A percentile compares a stretch with the other conserved stretches of the same genome.
Conservation (phyloP, 2,888 invertebrate species). For the Branchellion lobata region DNA sequence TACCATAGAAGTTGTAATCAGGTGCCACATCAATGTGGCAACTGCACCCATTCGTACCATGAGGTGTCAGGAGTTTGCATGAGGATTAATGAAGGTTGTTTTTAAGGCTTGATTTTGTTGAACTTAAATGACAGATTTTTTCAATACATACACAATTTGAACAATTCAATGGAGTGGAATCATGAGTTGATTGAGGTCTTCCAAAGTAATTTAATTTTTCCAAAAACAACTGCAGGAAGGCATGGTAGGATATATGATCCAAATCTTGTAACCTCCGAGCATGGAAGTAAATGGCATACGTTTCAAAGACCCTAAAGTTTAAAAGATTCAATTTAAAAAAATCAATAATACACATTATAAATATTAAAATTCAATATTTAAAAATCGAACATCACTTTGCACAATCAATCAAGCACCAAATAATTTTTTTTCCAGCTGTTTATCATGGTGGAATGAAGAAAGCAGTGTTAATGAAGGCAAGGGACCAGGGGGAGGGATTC, state of each 20-base stretch:
- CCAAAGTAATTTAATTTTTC: too few relatives aligned
- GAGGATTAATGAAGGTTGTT: background rate
- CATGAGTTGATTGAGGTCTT: too few relatives aligned
- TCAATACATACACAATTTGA: too few relatives aligned
- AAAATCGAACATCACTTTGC: too few relatives aligned
- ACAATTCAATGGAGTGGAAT: too few relatives aligned
- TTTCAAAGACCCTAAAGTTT: too few relatives aligned
- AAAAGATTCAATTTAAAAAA: too few relatives aligned
- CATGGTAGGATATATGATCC: background rate
- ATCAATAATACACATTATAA: background rate
- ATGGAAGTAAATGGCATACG: background rate
- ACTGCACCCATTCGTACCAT: constrained; percentile 11
- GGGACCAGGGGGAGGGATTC: background rate
- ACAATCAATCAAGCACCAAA: background rate
- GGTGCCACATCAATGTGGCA: constrained; percentile 33
- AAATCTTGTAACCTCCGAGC: background rate
- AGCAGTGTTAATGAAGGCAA: background rate
- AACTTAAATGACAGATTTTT: background rate
- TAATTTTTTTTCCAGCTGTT: too few relatives aligned
- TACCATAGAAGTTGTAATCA: constrained; percentile 20
- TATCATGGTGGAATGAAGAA: background rate
- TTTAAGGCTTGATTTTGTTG: background rate
- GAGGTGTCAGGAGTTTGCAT: constrained; percentile 28
- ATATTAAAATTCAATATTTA: too few relatives aligned
- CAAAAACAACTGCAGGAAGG: too few relatives aligned